A percentile compares a stretch with the other conserved stretches of the same genome.
These are phyloP conservation scores for Darevskia mixta DNA, from an alignment of 2,797 vertebrate genomes.

Conservation along the genomic window DNA sequence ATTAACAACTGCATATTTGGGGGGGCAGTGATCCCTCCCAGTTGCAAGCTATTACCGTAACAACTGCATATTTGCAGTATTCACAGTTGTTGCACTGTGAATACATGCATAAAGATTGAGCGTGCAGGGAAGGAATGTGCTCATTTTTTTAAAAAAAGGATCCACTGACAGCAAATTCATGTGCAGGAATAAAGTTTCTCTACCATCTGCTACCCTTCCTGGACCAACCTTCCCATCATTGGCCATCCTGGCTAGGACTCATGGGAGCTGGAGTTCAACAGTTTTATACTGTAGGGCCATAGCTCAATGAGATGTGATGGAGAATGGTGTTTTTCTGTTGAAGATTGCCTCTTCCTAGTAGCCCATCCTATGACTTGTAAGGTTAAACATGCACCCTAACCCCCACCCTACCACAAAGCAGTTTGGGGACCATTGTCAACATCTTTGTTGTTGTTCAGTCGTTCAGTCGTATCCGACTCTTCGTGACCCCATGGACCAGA, in stretches of 20 bases:
- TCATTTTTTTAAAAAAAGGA: neutral
- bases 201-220: too few species aligned
- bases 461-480: too few species aligned
- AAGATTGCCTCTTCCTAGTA: neutral
- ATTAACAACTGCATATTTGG: neutral
- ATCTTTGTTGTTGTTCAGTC: too few species aligned
- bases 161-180: neutral
- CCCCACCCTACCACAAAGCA: neutral
- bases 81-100: neutral
- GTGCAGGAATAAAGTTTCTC: neutral
- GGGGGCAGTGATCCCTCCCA: rapidly evolving
- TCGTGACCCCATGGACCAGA: too few species aligned
- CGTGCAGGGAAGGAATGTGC: neutral
- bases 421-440: neutral
- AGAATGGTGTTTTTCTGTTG: neutral
- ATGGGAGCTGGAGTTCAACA: too few species aligned
- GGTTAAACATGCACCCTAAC: neutral
- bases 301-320: too few species aligned
- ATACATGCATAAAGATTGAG: neutral
- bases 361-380: neutral
- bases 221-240: too few species aligned
- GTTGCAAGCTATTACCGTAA: too few species aligned
- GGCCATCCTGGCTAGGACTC: rapidly evolving
- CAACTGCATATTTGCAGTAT: too few species aligned
- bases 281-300: too few species aligned